phyloP scores from a whole-genome alignment of 2,888 invertebrate genomes.

The Himalopsyche japonica region DNA sequence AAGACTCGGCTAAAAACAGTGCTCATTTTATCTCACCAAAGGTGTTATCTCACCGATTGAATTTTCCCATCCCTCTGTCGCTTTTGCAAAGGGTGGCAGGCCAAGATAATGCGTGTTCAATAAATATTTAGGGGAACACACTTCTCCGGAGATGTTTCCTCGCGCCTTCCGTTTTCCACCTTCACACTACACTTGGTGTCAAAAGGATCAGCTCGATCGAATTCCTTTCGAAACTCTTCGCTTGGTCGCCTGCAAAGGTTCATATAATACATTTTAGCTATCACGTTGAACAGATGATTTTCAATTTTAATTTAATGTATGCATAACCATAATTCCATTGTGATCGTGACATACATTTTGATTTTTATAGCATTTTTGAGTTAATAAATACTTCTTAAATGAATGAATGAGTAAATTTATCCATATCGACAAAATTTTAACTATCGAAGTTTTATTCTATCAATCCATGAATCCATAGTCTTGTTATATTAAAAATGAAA shows the following conservation, averaged over 20 bases:
- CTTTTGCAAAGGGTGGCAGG: slow-evolving; percentile 19
- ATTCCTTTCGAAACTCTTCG: slow-evolving; percentile 3
- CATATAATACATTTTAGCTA: too few relatives aligned
- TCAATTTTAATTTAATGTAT: too few relatives aligned
- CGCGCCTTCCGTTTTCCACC: slow-evolving; percentile 19
- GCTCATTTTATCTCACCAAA: background rate
- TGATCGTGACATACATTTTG: too few relatives aligned
- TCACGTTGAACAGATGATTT: too few relatives aligned
- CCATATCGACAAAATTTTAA: too few relatives aligned
- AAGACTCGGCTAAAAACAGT: background rate
- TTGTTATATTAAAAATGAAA: too few relatives aligned
- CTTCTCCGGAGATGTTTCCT: slow-evolving; percentile 13
- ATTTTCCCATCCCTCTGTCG: background rate
- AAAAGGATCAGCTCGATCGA: slow-evolving; percentile 23
- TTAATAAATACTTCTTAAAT: too few relatives aligned
- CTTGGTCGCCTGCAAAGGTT: background rate
- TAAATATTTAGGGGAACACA: slow-evolving; percentile 30
- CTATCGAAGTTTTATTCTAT: too few relatives aligned
- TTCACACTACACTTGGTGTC: slow-evolving; percentile 6
- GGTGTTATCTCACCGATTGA: background rate
- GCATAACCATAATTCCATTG: too few relatives aligned
- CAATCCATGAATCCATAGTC: too few relatives aligned
- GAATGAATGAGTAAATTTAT: too few relatives aligned
- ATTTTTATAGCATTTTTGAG: too few relatives aligned
- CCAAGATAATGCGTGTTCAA: slow-evolving; percentile 38